Conservation (phyloP, 2,113 vertebrate species). For the Anhinga anhinga region DNA sequence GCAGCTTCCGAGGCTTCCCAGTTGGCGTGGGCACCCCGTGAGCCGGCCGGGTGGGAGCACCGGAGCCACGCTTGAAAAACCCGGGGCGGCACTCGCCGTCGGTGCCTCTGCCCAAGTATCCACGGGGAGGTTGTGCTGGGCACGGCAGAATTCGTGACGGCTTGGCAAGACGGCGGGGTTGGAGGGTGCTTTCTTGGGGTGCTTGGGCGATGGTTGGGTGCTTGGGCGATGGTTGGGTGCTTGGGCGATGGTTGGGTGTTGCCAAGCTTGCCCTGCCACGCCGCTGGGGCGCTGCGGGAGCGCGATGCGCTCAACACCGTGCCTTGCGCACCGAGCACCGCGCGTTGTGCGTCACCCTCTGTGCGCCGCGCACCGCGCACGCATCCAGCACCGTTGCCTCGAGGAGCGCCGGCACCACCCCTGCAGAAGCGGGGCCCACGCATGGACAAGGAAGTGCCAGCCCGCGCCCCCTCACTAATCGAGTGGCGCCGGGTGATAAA, state of each 20-base stretch:
- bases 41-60: background rate
- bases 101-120: background rate
- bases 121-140: background rate
- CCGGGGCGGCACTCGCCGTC: accelerated
- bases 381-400: background rate
- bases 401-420: background rate
- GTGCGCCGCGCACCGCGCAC: accelerated
- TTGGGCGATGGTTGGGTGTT: background rate
- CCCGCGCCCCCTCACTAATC: background rate
- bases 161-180: accelerated
- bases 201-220: background rate
- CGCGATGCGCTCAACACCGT: background rate
- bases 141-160: accelerated
- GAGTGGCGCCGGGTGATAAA: slow-evolving; percentile 65
- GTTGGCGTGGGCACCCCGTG: background rate
- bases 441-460: background rate
- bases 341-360: no score
- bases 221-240: background rate
- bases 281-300: background rate
- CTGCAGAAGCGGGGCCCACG: background rate
- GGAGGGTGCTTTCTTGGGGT: background rate
- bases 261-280: background rate
- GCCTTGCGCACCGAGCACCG: background rate
- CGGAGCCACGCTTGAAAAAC: background rate
- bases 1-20: background rate